Evolutionary conservation across 1,140 invertebrate genomes (phyloP).

Genomic region (Asbolus verrucosus): DNA sequence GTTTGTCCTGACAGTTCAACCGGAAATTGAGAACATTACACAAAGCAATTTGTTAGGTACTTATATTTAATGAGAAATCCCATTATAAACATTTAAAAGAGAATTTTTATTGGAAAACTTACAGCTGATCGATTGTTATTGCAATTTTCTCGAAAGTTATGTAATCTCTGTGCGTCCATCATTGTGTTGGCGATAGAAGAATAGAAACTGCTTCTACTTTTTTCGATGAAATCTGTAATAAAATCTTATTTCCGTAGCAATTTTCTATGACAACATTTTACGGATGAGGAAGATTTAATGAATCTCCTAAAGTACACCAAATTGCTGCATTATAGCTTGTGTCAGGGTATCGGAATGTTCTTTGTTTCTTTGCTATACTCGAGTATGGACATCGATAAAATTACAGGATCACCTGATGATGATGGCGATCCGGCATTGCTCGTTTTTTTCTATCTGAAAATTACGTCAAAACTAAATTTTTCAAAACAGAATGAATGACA

Average conservation of each 20-base stretch:
- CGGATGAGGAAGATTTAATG: slow-evolving; percentile 13
- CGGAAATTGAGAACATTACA: slow-evolving; percentile 15
- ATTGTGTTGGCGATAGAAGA: too few relatives aligned
- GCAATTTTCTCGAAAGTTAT: background rate
- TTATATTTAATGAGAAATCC: background rate
- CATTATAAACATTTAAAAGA: slow-evolving; percentile 8
- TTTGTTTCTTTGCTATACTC: slow-evolving; percentile 39
- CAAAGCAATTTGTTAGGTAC: slow-evolving; percentile 9
- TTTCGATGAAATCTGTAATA: too few relatives aligned
- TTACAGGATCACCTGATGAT: background rate
- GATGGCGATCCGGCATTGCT: background rate
- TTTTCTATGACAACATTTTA: background rate
- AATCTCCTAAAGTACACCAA: slow-evolving; percentile 10
- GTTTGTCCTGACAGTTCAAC: background rate
- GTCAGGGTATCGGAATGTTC: slow-evolving; percentile 34
- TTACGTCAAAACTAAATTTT: slow-evolving; percentile 8
- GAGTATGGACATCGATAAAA: slow-evolving; percentile 33
- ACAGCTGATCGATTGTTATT: background rate
- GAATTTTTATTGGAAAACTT: background rate
- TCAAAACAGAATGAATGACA: slow-evolving; percentile 2
- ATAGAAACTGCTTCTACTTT: too few relatives aligned
- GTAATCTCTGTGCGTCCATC: too few relatives aligned
- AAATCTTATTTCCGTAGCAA: background rate
- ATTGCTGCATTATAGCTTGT: slow-evolving; percentile 26
- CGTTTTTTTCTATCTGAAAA: slow-evolving; percentile 12